phyloP scores from a whole-genome alignment of 2,113 vertebrate species.

The Austrofundulus limnaeus region DNA sequence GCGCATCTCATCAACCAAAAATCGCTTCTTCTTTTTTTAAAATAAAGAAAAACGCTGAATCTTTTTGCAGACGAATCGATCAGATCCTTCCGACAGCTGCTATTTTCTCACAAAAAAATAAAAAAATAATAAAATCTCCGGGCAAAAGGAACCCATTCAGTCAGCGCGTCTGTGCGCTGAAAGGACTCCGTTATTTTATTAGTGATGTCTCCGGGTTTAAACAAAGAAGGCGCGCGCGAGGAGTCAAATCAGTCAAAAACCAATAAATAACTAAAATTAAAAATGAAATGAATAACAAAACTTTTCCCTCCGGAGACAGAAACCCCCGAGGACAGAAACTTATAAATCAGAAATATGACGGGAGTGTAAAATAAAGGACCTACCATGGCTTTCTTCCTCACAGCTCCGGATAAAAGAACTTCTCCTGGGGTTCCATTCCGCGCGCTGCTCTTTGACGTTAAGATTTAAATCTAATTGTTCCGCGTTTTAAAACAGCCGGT shows the following conservation, averaged over 20 bases:
- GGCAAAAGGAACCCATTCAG: no score
- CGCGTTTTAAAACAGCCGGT: no score
- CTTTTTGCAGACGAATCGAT: not conserved
- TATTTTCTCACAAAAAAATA: not conserved
- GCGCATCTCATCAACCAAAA: slow-evolving; percentile 31
- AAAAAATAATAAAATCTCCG: no score
- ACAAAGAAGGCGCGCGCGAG: slow-evolving; percentile 15
- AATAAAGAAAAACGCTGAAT: no score
- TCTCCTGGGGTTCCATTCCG: slow-evolving; percentile 48
- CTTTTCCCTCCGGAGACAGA: slow-evolving; percentile 45
- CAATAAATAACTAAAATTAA: no score
- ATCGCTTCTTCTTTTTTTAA: not conserved
- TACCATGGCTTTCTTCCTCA: slow-evolving; percentile 60
- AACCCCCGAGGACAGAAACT: slow-evolving; percentile 42
- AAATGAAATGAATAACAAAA: no score
- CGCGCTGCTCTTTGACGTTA: slow-evolving; percentile 16
- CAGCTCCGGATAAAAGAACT: slow-evolving; percentile 49
- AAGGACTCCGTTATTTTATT: slow-evolving; percentile 70
- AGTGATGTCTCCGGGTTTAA: slow-evolving; percentile 47
- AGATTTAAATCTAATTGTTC: no score
- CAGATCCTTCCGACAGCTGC: not conserved
- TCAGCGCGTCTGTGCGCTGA: slow-evolving; percentile 57
- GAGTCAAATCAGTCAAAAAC: slow-evolving; percentile 31
- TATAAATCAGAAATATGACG: not conserved
- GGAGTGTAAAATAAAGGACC: slow-evolving; percentile 8